Base-by-base conservation (phyloP, 2,113 vertebrate species). In the Caranx melampygus region DNA sequence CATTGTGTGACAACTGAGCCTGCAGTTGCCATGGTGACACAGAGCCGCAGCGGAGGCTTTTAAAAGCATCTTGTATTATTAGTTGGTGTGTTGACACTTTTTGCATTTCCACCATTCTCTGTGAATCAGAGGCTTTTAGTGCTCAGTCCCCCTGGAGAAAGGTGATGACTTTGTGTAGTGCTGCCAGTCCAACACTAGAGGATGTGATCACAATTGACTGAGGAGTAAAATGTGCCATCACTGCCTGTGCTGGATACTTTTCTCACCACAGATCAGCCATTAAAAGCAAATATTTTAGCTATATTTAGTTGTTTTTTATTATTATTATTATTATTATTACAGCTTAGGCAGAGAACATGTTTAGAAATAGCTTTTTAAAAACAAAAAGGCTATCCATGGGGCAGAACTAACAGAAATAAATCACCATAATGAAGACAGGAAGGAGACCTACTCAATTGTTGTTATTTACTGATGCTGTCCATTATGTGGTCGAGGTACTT, bases 11-110 rank as follows among this genome's bases (percentile, higher is more conserved):
- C 72, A 84, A 81, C 90, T 89, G 75, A 86, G 88, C 44, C 91
- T 85, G 65, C 88, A 90, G 94, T 95, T 95, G 91, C 94, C 92
- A 94, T 95, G 91, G 93, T 31, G 83, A 95, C 92, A 52, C 11
- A 18, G 90, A 90, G 88, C 92, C 73, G 87, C 85, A 85, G 90
- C 90, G 88, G 75, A 86, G 51, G 72, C 79, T 79, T 79, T 73
- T 81, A 68, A 89, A 89, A 90, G 87, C 86, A 74, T 84, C 66
- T 55, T 88, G 78, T 88, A 87, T 89, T 88, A 87, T 87, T 85
- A 87, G 85, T 71, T 73, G 80, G 58, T 80, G 80, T 88, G 75
- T 82, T 88, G 84, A 92, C 85, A 90, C 88, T 81, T 89, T 89
- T 68, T 75, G 62, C 34, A 51, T 87, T 86, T 88, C 76, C 85